Conservation (phyloP, 2,797 vertebrate genomes). For the Galago senegalensis region DNA sequence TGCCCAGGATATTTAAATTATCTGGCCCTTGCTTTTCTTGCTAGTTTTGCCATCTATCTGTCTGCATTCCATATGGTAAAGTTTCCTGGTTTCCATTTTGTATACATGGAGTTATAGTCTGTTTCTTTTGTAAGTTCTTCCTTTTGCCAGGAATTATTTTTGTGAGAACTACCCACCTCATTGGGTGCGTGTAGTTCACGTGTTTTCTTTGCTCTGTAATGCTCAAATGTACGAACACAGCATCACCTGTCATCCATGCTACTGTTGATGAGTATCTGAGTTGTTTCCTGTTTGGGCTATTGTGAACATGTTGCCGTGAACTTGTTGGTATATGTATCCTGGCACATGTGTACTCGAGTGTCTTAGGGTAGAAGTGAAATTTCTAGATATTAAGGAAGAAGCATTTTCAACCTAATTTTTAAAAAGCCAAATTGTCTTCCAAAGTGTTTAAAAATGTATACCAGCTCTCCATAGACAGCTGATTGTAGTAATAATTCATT, state of each 20-base stretch:
- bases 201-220: constrained; percentile 15
- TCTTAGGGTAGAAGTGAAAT: not conserved
- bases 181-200: not conserved
- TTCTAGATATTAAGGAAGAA: not conserved
- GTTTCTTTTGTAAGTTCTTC: constrained; percentile 51
- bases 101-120: constrained; percentile 9
- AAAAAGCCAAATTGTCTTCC: constrained; percentile 39
- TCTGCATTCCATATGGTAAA: not conserved
- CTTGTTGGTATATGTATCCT: not conserved
- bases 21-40: not conserved
- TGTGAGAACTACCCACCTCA: not conserved
- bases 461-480: constrained; percentile 15
- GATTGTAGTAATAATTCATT: not conserved
- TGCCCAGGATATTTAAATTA: not conserved
- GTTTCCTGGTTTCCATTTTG: not conserved
- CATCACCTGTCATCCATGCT: not conserved
- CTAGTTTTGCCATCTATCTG: not conserved
- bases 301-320: not conserved
- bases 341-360: not conserved
- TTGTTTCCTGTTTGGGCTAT: not conserved
- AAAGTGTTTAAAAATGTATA: constrained; percentile 6
- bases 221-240: not conserved
- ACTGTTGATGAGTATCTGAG: not conserved
- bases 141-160: not conserved
- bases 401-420: not conserved